Percentiles rank a stretch among this genome's conserved stretches.
These are phyloP conservation scores for Megaceryle alcyon DNA, from an alignment of 2,797 vertebrate genomes.

Conservation along the genomic window DNA sequence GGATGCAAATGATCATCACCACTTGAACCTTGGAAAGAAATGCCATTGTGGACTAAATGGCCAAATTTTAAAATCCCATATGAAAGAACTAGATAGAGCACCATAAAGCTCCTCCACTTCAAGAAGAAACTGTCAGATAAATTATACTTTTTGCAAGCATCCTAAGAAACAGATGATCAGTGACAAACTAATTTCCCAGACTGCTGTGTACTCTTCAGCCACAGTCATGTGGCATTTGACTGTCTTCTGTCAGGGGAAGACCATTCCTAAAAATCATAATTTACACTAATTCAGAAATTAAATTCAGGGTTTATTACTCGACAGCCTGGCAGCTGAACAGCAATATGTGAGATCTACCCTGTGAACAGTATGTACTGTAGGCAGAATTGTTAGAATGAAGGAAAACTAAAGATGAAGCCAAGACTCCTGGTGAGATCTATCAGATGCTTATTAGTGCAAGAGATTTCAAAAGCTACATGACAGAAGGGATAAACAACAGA, in stretches of 20 bases:
- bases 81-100: not conserved
- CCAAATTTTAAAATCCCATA: not conserved
- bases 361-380: constrained; percentile 61
- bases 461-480: constrained; percentile 45
- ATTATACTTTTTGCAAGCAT: not conserved
- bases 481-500: constrained; percentile 57
- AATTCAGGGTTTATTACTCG: constrained; percentile 7
- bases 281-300: constrained; percentile 37
- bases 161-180: not conserved
- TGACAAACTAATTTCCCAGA: not conserved
- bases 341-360: constrained; percentile 36
- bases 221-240: not conserved
- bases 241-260: not conserved
- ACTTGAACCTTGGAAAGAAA: not conserved
- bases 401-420: constrained; percentile 64
- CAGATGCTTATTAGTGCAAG: constrained; percentile 57
- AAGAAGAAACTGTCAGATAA: not conserved
- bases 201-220: not conserved
- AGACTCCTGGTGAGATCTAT: constrained; percentile 70
- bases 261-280: constrained; percentile 19
- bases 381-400: constrained; percentile 55
- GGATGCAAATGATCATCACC: not conserved
- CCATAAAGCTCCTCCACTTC: not conserved
- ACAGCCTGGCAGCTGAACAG: constrained; percentile 69
- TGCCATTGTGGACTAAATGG: not conserved